Percentiles rank a stretch among this genome's conserved stretches.
phyloP scores from a whole-genome alignment of 2,113 vertebrate species.

The Fregata magnificens region DNA sequence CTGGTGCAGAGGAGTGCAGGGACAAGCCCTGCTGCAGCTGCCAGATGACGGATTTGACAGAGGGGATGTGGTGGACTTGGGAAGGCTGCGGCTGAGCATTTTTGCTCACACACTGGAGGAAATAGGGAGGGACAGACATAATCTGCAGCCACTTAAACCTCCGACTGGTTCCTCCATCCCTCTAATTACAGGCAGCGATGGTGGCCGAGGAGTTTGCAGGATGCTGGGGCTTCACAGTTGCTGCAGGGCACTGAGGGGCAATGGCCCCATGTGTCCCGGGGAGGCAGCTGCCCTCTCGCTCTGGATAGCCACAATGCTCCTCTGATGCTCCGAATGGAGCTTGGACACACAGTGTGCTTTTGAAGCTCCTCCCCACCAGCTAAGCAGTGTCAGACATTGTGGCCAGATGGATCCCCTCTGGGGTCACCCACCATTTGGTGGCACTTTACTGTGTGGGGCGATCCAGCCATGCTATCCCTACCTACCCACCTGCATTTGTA shows the following conservation, averaged over 20 bases:
- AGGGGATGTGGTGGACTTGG: accelerated
- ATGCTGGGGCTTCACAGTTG: accelerated
- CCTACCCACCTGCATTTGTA: not conserved
- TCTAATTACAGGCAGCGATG: not conserved
- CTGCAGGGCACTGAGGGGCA: accelerated
- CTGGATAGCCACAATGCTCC: accelerated
- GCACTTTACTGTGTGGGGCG: not conserved
- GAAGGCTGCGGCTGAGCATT: not conserved
- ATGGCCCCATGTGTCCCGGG: accelerated
- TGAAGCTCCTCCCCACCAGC: not conserved
- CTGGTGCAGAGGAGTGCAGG: accelerated
- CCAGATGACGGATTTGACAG: not conserved
- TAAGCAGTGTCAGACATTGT: accelerated
- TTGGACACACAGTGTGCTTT: not conserved
- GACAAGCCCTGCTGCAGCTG: not conserved
- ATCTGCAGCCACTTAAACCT: not conserved
- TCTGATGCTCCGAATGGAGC: not conserved
- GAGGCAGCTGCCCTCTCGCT: not conserved
- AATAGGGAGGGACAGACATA: not conserved
- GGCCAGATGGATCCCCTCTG: too few species aligned
- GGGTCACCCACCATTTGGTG: not conserved
- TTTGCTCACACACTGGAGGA: not conserved
- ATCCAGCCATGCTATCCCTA: not conserved
- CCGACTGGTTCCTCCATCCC: not conserved
- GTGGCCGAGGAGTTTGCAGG: not conserved